Percentiles rank a stretch among this genome's conserved stretches.
Evolutionary conservation across 2,113 vertebrate species (phyloP).

Genomic region (Eptesicus fuscus): DNA sequence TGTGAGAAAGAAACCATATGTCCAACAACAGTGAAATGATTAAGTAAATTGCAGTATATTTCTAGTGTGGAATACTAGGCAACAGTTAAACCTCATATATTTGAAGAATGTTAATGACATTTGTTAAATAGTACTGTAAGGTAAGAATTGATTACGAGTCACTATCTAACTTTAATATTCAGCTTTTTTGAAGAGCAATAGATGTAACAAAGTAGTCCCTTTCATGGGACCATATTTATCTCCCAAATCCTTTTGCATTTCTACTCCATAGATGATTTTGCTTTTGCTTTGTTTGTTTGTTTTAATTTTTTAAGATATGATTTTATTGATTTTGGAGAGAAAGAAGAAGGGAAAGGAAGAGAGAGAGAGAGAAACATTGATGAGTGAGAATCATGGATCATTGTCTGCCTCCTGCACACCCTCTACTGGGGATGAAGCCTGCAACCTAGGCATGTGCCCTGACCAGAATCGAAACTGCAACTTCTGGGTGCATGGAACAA

Average conservation of each 20-base stretch:
- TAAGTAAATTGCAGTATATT: not conserved
- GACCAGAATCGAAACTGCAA: too few relatives aligned
- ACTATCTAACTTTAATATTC: not conserved
- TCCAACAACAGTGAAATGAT: not conserved
- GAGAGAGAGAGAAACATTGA: too few relatives aligned
- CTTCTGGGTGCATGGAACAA: too few relatives aligned
- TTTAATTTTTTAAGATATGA: too few relatives aligned
- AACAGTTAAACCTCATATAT: not conserved
- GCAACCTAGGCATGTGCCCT: too few relatives aligned
- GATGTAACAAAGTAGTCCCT: not conserved
- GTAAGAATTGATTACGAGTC: not conserved
- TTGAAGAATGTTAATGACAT: not conserved
- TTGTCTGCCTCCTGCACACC: too few relatives aligned
- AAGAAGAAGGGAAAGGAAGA: too few relatives aligned
- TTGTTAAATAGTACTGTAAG: not conserved
- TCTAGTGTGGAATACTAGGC: not conserved
- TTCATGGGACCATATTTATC: not conserved
- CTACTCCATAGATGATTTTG: not conserved
- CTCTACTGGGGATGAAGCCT: too few relatives aligned
- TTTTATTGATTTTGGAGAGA: too few relatives aligned
- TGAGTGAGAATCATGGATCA: too few relatives aligned
- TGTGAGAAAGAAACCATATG: not conserved
- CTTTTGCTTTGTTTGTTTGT: not conserved
- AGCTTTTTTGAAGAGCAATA: not conserved
- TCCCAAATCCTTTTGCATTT: not conserved